phyloP scores from a whole-genome alignment of 30 jellyfish, hydroid and myxozoan genomes.

The Turritopsis dohrnii region DNA sequence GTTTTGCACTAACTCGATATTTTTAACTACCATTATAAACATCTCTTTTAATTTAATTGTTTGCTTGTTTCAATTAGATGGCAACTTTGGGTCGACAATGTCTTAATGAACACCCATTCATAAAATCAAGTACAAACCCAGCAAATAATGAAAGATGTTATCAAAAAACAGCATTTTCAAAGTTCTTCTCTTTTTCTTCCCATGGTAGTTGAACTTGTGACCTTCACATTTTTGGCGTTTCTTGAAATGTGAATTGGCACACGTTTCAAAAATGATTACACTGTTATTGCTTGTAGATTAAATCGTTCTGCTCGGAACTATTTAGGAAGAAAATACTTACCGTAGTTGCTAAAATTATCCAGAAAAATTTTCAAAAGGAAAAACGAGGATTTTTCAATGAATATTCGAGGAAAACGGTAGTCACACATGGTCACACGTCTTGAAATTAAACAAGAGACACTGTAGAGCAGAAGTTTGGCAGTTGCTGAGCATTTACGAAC shows the following conservation, averaged over 20 bases:
- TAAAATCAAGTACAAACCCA: too few species aligned
- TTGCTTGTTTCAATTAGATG: too few species aligned
- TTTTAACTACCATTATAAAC: too few species aligned
- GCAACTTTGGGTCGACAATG: too few species aligned
- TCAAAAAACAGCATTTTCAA: too few species aligned
- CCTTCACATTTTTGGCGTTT: background rate
- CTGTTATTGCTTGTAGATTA: background rate
- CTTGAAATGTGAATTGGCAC: background rate
- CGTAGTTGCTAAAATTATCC: background rate
- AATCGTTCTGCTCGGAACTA: background rate
- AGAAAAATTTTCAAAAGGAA: background rate
- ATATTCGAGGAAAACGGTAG: background rate
- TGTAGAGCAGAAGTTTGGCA: background rate
- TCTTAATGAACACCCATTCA: too few species aligned
- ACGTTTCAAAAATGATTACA: background rate
- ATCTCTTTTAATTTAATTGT: too few species aligned
- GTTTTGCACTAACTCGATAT: too few species aligned
- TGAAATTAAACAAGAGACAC: background rate
- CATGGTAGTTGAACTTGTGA: background rate
- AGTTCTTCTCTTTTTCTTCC: background rate
- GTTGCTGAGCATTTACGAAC: background rate
- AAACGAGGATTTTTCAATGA: background rate
- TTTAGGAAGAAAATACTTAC: background rate
- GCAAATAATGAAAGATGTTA: too few species aligned
- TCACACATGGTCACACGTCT: background rate